Percentiles rank a stretch among this genome's conserved stretches.
phyloP scores from a whole-genome alignment of 2,113 vertebrate species.

The Cochlearius cochlearius region DNA sequence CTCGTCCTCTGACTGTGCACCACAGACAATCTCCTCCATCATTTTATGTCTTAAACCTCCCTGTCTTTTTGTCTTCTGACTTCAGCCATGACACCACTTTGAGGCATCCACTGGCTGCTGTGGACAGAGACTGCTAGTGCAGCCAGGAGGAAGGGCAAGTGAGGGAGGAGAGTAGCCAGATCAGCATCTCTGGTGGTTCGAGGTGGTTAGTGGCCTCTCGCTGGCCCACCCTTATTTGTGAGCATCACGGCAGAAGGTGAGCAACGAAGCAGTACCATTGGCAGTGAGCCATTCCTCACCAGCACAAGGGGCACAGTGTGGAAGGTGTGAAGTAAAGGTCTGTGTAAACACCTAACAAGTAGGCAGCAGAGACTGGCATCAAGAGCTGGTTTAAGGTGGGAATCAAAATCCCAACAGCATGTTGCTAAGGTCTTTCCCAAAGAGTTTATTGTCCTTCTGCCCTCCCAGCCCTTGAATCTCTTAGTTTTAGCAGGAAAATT shows the following conservation, averaged over 20 bases:
- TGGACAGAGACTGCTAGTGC: neutral
- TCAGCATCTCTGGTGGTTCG: neutral
- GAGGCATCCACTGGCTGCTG: neutral
- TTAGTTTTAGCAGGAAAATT: neutral
- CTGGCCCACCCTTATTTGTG: neutral
- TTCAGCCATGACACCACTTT: neutral
- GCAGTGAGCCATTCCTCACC: neutral
- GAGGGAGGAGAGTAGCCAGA: neutral
- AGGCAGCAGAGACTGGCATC: neutral
- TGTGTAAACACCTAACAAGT: neutral
- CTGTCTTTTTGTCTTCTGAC: neutral
- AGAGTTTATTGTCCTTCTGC: neutral
- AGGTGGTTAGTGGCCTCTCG: neutral
- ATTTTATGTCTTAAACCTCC: neutral
- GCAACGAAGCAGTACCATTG: neutral
- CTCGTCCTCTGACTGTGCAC: neutral
- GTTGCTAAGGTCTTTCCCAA: neutral
- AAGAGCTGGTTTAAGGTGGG: neutral
- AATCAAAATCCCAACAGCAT: neutral
- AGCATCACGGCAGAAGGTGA: neutral
- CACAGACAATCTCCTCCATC: neutral
- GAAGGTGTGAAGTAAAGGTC: neutral
- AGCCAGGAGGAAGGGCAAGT: neutral
- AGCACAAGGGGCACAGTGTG: fast-evolving
- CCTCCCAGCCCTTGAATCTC: neutral